Percentiles rank a stretch among this genome's conserved stretches.
Evolutionary conservation across 2,888 invertebrate species (phyloP).

Genomic region (Melieria crassipennis): DNA sequence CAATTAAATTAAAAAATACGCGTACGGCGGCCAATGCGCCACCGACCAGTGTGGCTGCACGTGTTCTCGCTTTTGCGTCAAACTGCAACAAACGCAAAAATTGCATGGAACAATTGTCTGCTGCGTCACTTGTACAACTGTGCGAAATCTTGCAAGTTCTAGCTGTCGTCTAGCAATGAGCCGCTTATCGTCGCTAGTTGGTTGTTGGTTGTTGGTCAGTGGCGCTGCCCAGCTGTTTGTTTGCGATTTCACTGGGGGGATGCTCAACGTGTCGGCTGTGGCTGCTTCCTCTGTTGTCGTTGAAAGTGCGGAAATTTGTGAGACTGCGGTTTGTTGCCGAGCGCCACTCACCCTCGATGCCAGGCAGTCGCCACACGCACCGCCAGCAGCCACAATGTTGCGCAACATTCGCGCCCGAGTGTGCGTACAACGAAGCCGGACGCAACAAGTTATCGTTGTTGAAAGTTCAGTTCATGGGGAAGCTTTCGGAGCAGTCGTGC

Average conservation of each 20-base stretch:
- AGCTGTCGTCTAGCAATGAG: too few species aligned
- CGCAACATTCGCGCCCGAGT: constrained; percentile 21
- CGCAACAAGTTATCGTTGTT: constrained; percentile 33
- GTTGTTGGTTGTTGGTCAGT: too few species aligned
- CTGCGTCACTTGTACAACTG: background rate
- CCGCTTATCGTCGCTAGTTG: too few species aligned
- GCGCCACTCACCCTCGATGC: constrained; percentile 31
- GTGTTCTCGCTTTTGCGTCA: too few species aligned
- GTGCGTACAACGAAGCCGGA: background rate
- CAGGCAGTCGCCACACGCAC: background rate
- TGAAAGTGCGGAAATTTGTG: constrained; percentile 35
- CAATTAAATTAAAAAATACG: too few species aligned
- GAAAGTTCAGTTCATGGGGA: background rate
- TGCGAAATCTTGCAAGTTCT: background rate
- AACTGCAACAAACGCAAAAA: too few species aligned
- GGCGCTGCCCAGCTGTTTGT: too few species aligned
- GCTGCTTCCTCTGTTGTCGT: constrained; percentile 23
- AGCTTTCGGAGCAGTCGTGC: background rate
- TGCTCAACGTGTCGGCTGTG: background rate
- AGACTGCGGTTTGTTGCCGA: constrained; percentile 37
- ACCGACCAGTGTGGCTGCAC: too few species aligned
- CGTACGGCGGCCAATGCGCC: too few species aligned
- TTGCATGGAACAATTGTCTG: too few species aligned
- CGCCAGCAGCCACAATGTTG: constrained; percentile 23
- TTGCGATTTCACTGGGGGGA: too few species aligned